Evolutionary conservation across 2,113 vertebrate genomes (phyloP), one percentile per base, ranked within the genome.

Genomic region (Herpailurus yagouaroundi): DNA sequence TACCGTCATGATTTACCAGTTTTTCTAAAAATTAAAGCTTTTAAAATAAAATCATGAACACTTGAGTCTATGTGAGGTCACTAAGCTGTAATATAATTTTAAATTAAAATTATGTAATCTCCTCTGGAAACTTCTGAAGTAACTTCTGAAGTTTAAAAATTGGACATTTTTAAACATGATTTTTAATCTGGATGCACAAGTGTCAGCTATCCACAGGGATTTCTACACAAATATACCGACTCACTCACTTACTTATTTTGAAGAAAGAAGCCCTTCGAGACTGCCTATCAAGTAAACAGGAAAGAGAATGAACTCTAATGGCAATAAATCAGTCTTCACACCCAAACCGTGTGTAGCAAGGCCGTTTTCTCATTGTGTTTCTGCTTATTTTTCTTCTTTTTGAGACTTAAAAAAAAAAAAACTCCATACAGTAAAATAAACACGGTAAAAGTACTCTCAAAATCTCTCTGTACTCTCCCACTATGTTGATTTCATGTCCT

Each of bases 221-320:
- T 64, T 89, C 38, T 69, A 31, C 31, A 33, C 33, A 38, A 52
- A n/a, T 45, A 33, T 4, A 25, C 41, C 29, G 13, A 82, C 9
- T 41, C 3, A 45, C 13, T 68, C 52, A 76, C 5, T 10, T 4
- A 57, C 1, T 4, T 80, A 69, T 64, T 63, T 11, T 95, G 7
- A 85, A 95, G 80, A 96, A 94, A 86, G 64, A 63, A 45, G 29
- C 15, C 95, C 74, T 81, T 77, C 73, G 83, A 81, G 94, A 89
- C 4, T 68, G 52, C 52, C 89, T 73, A 88, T 2, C 36, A 76
- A 55, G 33, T 57, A 38, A 89, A 74, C 1, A 90, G 33, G 60
- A 60, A n/a, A 85, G 60, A 27, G 73, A 83, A 57, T 31, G 57
- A 36, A 45, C 41, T 57, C 50, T 12, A 73, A n/a, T 1, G 57